Base-by-base conservation (phyloP, 2,888 invertebrate genomes). In the Trissolcus japonicus region DNA sequence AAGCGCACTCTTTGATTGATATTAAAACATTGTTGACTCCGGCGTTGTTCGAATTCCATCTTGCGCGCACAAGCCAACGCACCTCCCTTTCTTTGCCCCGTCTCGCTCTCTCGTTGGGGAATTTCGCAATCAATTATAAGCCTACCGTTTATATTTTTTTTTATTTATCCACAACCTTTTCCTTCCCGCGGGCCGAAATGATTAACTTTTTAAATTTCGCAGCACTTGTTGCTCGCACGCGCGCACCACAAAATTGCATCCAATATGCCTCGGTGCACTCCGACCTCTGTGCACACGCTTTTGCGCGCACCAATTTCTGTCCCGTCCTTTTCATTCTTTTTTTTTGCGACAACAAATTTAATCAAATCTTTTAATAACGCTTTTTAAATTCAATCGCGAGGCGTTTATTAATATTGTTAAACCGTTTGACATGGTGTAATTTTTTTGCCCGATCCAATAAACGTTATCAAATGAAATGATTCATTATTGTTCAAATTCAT, bases 1-100 rank as follows among this genome's bases (percentile, higher is more conserved):
- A 57, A 61, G 40, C 16, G 53, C 46, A 50, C 55, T 51, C 69
- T 69, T 75, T 16, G 25, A 65, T 66, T 68, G 73, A 68, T 77
- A 77, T 72, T 72, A 77, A 77, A 63, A 65, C 67, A 56, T 67
- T 73, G 73, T 77, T 65, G 72, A 67, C 48, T 60, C 60, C 46
- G 46, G 56, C 35, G 73, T 77, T 73, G 60, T 59, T 77, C 60
- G 73, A 29, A 77, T 77, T 68, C 78, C 74, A 79, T 57, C 71
- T 79, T 75, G 76, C 72, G 55, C 78, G 68, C 67, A n/a, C n/a
- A 77, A 74, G 79, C 77, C 29, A 60, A 68, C 62, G 29, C 25
- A 76, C 19, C 13, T n/a, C 55, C 53, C 11, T 54, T 25, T 43
- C 40, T 40, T 40, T 40, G 35, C 6, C 35, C 46, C 25, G 51